These are phyloP conservation scores for Drosophila basisetae DNA, from an alignment of 2,888 invertebrate species.

Conservation along the genomic window DNA sequence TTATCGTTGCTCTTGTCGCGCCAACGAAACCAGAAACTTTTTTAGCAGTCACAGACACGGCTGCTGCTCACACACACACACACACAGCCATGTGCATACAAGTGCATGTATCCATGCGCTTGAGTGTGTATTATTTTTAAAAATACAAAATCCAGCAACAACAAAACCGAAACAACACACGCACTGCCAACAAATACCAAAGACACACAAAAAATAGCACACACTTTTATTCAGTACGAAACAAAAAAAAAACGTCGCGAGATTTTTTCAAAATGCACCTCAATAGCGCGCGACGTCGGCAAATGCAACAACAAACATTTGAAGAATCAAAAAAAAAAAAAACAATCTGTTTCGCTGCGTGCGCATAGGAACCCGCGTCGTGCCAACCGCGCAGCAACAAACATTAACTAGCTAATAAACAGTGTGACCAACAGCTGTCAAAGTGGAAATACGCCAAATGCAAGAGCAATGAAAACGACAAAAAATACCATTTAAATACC, in stretches of 20 bases:
- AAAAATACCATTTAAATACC: constrained; percentile 18
- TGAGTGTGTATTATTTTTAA: constrained; percentile 50
- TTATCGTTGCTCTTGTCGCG: constrained; percentile 42
- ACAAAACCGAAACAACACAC: constrained; percentile 21
- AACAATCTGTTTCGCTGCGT: constrained; percentile 34
- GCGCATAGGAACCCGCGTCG: constrained; percentile 43
- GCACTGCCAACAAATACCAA: constrained; percentile 6
- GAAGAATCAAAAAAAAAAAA: constrained; percentile 22
- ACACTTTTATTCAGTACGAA: constrained; percentile 10
- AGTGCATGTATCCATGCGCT: constrained; percentile 38
- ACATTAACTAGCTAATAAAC: constrained; percentile 40
- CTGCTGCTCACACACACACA: constrained; percentile 40
- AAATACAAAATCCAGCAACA: constrained; percentile 32
- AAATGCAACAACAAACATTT: constrained; percentile 49
- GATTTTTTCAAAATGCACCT: constrained; percentile 39
- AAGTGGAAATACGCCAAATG: constrained; percentile 9
- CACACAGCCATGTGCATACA: constrained; percentile 7
- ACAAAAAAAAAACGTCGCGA: constrained; percentile 28
- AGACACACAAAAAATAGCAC: constrained; percentile 24
- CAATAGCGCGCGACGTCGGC: constrained; percentile 38
- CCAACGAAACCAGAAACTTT: constrained; percentile 68
- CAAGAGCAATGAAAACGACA: neutral
- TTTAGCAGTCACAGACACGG: constrained; percentile 51
- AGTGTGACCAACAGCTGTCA: constrained; percentile 34
- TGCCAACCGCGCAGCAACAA: constrained; percentile 59